Base-by-base conservation (phyloP, 2,888 invertebrate species). In the Mythimna albipuncta region DNA sequence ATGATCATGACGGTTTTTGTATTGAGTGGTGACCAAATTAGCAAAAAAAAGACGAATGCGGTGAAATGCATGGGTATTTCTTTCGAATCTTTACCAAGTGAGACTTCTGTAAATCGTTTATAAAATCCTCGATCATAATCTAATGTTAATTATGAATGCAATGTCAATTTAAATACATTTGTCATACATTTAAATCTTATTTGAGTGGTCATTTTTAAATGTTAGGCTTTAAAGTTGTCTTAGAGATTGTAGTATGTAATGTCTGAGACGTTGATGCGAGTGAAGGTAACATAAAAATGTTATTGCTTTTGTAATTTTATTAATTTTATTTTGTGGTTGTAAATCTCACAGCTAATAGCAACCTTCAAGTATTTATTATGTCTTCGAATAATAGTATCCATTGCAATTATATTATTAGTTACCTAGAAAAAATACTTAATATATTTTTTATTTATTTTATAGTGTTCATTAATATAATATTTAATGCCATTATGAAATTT, bases 101-200 rank as follows among this genome's bases (percentile, higher is more conserved):
- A 9, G 0, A 38, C 78, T 79, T 79, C 72, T 79, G 55, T 11
- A n/a, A 10, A 13, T 41, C 19, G 58, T 44, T n/a, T 5, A n/a
- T 52, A 26, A 10, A 10, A 44, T n/a, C 4, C 4, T 41, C 2
- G 35, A 66, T 78, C 32, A 55, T 82, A 82, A 79, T 78, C 55
- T 38, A 59, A 73, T 64, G 63, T 41, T 77, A 69, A 82, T 72
- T 69, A 78, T 61, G 19, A 72, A 72, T 79, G 74, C 57, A 72
- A 76, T 72, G 69, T 75, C 66, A 59, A 63, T 68, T 44, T 68
- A 13, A 72, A 76, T 59, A 66, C 61, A 57, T 81, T 64, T 76
- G 55, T 71, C 64, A 77, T 55, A 69, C 44, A 47, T 66, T 69
- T 35, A 19, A 58, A 65, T 16, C 3, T 61, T 50, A 19, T 68